These are phyloP conservation scores for Clistopyga incitator DNA, from an alignment of 2,888 invertebrate genomes.

Conservation along the genomic window DNA sequence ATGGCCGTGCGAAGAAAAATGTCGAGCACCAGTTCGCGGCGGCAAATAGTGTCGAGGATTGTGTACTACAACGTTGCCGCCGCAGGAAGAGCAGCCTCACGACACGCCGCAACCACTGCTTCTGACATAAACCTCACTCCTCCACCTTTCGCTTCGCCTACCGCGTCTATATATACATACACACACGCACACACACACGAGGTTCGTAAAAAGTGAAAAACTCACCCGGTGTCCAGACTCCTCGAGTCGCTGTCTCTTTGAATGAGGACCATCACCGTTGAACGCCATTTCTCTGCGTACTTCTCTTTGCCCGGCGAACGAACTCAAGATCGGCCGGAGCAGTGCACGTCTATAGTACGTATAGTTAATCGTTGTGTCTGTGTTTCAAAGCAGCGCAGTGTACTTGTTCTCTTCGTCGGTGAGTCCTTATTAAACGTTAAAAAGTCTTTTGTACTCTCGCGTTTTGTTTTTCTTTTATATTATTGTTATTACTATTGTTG, in stretches of 20 bases:
- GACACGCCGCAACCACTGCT: slow-evolving; percentile 62
- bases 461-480: not conserved
- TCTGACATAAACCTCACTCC: slow-evolving; percentile 11
- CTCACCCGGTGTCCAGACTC: slow-evolving; percentile 83
- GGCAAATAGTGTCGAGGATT: slow-evolving; percentile 16
- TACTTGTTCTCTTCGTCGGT: not conserved
- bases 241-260: slow-evolving; percentile 84
- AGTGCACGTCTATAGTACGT: slow-evolving; percentile 15
- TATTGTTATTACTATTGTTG: not conserved
- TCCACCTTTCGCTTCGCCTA: not conserved
- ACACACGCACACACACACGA: too few relatives aligned
- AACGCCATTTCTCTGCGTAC: slow-evolving; percentile 81
- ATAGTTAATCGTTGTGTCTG: slow-evolving; percentile 12
- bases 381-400: not conserved
- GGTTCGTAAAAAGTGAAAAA: not conserved
- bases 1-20: slow-evolving; percentile 52
- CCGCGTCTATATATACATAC: too few relatives aligned
- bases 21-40: slow-evolving; percentile 47
- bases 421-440: too few relatives aligned
- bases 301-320: slow-evolving; percentile 43
- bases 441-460: too few relatives aligned
- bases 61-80: slow-evolving; percentile 63
- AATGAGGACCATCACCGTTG: slow-evolving; percentile 85
- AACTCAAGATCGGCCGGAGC: not conserved
- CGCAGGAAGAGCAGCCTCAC: slow-evolving; percentile 34